Conservation (phyloP, 2,888 invertebrate species). For the Acanthosepion esculentum region DNA sequence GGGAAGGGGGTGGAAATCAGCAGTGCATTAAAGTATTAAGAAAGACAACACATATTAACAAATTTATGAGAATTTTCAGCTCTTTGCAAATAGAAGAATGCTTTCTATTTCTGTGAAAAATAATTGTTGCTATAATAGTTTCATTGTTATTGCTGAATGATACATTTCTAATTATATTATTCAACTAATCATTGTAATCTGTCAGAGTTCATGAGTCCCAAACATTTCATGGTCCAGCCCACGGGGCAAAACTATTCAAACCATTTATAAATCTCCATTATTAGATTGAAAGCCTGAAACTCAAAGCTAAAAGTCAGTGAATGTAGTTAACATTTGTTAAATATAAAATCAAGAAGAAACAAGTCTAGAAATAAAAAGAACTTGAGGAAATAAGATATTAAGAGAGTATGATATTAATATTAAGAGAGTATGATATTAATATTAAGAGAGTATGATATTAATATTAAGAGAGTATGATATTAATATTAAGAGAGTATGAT, state of each 20-base stretch:
- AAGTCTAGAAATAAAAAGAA: neutral
- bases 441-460: no score
- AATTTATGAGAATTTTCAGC: neutral
- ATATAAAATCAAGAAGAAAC: neutral
- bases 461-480: no score
- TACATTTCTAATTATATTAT: constrained; percentile 21
- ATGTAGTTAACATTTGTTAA: neutral
- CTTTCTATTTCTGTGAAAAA: constrained; percentile 16
- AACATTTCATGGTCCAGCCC: neutral
- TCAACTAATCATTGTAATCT: constrained; percentile 12
- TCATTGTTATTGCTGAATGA: neutral
- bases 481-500: no score
- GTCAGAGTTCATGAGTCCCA: neutral
- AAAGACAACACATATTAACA: constrained; percentile 8
- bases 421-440: no score
- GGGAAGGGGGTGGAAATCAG: neutral
- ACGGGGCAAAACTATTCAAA: neutral
- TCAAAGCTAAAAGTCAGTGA: neutral
- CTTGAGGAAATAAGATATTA: neutral
- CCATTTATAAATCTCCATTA: constrained; percentile 18
- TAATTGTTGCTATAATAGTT: constrained; percentile 18
- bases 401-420: no score
- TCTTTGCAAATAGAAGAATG: neutral
- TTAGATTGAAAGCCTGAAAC: neutral
- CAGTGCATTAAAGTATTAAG: neutral